A percentile compares a stretch with the other conserved stretches of the same genome.
Evolutionary conservation across 2,888 invertebrate species (phyloP).

Genomic region (Panzeria rudis): DNA sequence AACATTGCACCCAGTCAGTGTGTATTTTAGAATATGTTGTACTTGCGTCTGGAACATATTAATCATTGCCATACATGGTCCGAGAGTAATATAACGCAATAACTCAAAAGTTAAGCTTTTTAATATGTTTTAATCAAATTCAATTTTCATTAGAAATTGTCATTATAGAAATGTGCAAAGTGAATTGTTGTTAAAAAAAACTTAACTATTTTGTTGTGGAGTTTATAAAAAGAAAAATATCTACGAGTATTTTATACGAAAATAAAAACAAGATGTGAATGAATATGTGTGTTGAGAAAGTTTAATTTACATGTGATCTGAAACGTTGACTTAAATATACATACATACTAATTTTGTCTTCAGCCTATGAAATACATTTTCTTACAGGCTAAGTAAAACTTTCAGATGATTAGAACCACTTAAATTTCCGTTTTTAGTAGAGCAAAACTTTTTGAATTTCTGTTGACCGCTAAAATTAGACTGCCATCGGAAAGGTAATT

Average conservation of each 20-base stretch:
- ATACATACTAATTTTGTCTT: no score
- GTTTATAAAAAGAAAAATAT: neutral
- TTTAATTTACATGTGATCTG: slow-evolving; percentile 5
- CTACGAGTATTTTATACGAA: no score
- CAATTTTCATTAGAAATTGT: neutral
- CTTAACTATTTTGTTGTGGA: neutral
- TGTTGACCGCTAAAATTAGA: no score
- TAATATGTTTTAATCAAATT: neutral
- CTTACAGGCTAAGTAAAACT: no score
- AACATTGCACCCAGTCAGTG: slow-evolving; percentile 42
- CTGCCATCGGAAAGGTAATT: no score
- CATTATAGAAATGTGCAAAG: neutral
- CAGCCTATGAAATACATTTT: no score
- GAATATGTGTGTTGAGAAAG: neutral
- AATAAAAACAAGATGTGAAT: neutral
- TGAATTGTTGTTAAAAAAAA: neutral
- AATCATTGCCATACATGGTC: neutral
- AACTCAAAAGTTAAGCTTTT: neutral
- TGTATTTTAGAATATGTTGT: slow-evolving; percentile 2
- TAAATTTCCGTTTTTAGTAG: no score
- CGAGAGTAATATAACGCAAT: neutral
- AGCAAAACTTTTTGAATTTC: no score
- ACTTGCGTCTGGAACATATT: slow-evolving; percentile 13
- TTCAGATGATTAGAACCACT: no score
- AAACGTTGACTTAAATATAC: neutral